Base-by-base conservation (phyloP, 37 sponge, comb jelly and placozoan species). In the Aphrocallistes beatrix region DNA sequence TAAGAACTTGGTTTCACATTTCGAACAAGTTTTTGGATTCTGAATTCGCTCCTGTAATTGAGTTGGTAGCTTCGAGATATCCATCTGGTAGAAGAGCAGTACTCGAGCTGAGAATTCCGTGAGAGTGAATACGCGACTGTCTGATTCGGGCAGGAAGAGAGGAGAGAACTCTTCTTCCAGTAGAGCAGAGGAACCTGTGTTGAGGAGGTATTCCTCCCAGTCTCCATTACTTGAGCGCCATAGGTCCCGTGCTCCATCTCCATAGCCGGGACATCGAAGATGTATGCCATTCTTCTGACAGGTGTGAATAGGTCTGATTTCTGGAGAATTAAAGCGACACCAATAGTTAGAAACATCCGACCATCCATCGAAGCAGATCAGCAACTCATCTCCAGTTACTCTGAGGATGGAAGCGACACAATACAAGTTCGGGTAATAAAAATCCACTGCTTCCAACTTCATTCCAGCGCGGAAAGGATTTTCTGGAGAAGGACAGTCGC, bases 331-430 rank as follows among this genome's bases (percentile, higher is more conserved):
- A 49, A 16, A 84, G 48, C 23, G 85, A 42, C 85, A 84, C 85
- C 85, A 84, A 42, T 84, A 84, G 48, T 84, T 28, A 49, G 8
- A 84, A 16, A 60, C 23, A 16, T 84, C 81, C 6, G 8, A 3
- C 85, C 85, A 84, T 38, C 85, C 85, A 16, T 84, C 85, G 82
- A 84, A 84, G 82, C 10, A 84, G 37, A 84, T 50, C 34, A 40
- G 85, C 10, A 84, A 16, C n/a, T 49, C 38, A 42, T 84, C 82
- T 37, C 32, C 45, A 25, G 23, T 16, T 6, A 84, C 85, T 10
- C 48, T 49, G 3, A 45, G 9, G n/a, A 84, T 37, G 17, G 85
- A 47, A 84, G 85, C 85, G 10, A 84, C 51, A 50, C 85, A 84
- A n/a, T 23, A 37, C 21, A 84, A 32, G 21, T 81, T 30, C 19